Conservation (phyloP, 1,140 invertebrate species). For the Armadillidium nasatum region DNA sequence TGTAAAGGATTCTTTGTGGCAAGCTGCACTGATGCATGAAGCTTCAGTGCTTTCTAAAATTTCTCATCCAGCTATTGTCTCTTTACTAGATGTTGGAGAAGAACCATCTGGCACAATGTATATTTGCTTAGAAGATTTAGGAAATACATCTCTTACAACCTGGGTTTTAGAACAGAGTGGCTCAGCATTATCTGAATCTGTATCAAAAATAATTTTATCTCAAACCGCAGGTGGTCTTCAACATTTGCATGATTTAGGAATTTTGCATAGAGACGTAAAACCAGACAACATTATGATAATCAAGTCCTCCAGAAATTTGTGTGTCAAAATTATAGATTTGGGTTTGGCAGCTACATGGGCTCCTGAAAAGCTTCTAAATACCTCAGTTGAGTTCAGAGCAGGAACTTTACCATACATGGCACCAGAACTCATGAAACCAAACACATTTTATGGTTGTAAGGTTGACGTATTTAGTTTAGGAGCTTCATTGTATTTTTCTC, state of each 20-base stretch:
- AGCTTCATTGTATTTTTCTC: conserved; percentile 25
- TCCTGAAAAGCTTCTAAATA: conserved; percentile 11
- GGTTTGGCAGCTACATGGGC: conserved; percentile 14
- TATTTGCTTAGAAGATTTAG: conserved; percentile 25
- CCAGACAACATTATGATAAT: conserved; percentile 29
- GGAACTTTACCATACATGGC: conserved; percentile 26
- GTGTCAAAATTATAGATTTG: conserved; percentile 25
- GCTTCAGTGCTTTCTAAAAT: conserved; percentile 22
- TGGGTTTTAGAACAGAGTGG: background rate
- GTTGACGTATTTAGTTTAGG: conserved; percentile 26
- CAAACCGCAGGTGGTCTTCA: conserved; percentile 17
- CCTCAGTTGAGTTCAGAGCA: conserved; percentile 16
- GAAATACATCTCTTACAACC: conserved; percentile 15
- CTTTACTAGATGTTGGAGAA: conserved; percentile 19
- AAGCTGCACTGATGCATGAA: conserved; percentile 21
- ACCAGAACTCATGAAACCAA: conserved; percentile 26
- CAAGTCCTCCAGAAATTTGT: conserved; percentile 1
- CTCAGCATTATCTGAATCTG: conserved; percentile 10
- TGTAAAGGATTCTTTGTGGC: background rate
- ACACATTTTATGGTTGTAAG: conserved; percentile 26
- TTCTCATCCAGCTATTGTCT: conserved; percentile 23
- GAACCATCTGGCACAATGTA: background rate
- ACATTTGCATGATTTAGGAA: conserved; percentile 20
- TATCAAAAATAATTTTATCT: conserved; percentile 11
- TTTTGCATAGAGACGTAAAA: conserved; percentile 28